Conservation (phyloP, 1,140 invertebrate genomes). For the Pygmarrhopalites habei region DNA sequence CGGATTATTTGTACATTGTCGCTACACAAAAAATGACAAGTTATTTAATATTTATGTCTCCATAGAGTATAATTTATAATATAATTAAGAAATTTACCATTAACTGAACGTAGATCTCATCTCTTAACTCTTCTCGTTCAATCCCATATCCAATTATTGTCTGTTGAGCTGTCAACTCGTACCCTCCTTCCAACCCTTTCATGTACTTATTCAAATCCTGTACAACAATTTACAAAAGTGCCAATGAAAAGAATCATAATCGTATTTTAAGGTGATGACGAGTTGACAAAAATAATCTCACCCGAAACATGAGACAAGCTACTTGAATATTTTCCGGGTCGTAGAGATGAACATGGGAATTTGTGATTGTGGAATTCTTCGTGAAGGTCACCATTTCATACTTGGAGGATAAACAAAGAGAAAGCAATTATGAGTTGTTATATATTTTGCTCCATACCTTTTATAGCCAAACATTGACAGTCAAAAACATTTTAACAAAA, state of each 20-base stretch:
- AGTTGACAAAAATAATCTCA: conserved; percentile 46
- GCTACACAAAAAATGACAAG: too few species aligned
- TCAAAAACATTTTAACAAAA: too few species aligned
- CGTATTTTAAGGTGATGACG: background rate
- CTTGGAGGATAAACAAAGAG: too few species aligned
- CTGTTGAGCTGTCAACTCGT: conserved; percentile 73
- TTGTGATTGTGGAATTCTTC: conserved; percentile 78
- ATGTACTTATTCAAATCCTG: conserved; percentile 81
- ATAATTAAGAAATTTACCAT: too few species aligned
- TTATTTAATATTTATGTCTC: too few species aligned
- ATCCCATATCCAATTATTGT: conserved; percentile 76
- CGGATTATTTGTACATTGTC: conserved; percentile 75
- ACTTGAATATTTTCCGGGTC: conserved; percentile 83
- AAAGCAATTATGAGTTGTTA: too few species aligned
- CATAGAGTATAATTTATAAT: too few species aligned
- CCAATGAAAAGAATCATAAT: background rate
- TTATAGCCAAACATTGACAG: too few species aligned
- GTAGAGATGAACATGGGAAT: conserved; percentile 89
- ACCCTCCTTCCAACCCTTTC: conserved; percentile 68
- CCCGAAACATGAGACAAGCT: conserved; percentile 76
- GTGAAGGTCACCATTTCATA: conserved; percentile 88
- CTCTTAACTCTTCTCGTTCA: conserved; percentile 76
- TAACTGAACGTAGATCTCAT: conserved; percentile 83
- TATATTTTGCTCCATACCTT: too few species aligned
- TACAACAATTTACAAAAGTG: too few species aligned